A percentile compares a stretch with the other conserved stretches of the same genome.
Conservation (phyloP, 2,888 invertebrate genomes). For the Nycteola revayana region DNA sequence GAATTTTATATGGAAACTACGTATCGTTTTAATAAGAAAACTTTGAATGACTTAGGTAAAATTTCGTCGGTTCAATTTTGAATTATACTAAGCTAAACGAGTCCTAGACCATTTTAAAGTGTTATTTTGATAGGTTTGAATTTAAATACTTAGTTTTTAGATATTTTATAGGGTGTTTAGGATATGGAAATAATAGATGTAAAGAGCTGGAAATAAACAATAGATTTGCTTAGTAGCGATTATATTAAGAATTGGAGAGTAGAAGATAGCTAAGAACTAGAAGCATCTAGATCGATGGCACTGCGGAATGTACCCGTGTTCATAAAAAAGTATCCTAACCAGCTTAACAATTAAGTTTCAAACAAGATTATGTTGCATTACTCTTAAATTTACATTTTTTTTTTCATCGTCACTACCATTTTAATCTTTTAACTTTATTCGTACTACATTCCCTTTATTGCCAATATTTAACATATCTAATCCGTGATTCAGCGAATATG, state of each 20-base stretch:
- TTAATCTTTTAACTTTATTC: slow-evolving; percentile 46
- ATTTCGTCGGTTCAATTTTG: slow-evolving; percentile 62
- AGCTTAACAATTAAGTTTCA: slow-evolving; percentile 69
- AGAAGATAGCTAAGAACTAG: slow-evolving; percentile 65
- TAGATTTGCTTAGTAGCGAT: slow-evolving; percentile 37
- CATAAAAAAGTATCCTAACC: slow-evolving; percentile 76
- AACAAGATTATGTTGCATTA: slow-evolving; percentile 74
- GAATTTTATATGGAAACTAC: slow-evolving; percentile 74
- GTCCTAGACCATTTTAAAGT: slow-evolving; percentile 60
- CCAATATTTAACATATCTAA: slow-evolving; percentile 58
- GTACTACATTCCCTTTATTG: slow-evolving; percentile 61
- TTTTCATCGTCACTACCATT: slow-evolving; percentile 59
- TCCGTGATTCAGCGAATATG: slow-evolving; percentile 71
- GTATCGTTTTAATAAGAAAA: slow-evolving; percentile 63
- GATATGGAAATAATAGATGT: slow-evolving; percentile 23
- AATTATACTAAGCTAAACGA: slow-evolving; percentile 72
- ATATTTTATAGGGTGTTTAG: slow-evolving; percentile 15
- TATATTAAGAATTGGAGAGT: slow-evolving; percentile 50
- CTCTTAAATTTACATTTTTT: slow-evolving; percentile 59
- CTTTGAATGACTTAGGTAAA: slow-evolving; percentile 62
- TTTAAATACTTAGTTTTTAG: slow-evolving; percentile 26
- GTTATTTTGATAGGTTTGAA: slow-evolving; percentile 30
- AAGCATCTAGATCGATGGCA: slow-evolving; percentile 76
- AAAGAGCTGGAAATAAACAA: slow-evolving; percentile 31
- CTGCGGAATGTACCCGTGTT: slow-evolving; percentile 77